Conservation (phyloP, 2,888 invertebrate genomes). For the Antitype chi region DNA sequence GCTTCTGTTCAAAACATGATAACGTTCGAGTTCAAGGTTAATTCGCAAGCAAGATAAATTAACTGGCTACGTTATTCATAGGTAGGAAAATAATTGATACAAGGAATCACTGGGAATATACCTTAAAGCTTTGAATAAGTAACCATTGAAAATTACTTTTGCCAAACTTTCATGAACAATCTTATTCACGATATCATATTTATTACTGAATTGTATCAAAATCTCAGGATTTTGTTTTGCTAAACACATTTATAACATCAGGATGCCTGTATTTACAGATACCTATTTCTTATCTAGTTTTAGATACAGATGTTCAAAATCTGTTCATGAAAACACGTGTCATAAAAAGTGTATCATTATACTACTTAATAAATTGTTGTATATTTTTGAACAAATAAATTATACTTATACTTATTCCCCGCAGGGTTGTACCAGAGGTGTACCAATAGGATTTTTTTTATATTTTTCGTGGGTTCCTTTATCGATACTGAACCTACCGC, state of each 20-base stretch:
- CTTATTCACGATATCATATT: conserved; percentile 20
- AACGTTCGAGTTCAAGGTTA: conserved; percentile 62
- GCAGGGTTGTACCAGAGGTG: background rate
- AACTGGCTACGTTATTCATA: conserved; percentile 30
- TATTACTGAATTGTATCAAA: background rate
- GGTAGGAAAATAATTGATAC: conserved; percentile 20
- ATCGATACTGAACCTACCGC: too few species aligned
- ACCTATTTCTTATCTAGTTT: too few species aligned
- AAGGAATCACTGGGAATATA: conserved; percentile 15
- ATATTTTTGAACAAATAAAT: too few species aligned
- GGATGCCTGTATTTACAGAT: too few species aligned
- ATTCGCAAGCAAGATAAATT: conserved; percentile 49
- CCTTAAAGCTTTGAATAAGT: conserved; percentile 13
- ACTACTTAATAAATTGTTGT: too few species aligned
- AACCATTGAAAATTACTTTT: conserved; percentile 26
- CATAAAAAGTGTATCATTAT: too few species aligned
- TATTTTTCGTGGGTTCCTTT: too few species aligned
- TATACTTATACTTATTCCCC: too few species aligned
- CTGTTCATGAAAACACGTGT: too few species aligned
- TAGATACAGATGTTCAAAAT: too few species aligned
- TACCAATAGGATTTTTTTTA: too few species aligned
- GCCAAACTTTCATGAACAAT: conserved; percentile 11
- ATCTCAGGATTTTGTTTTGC: background rate
- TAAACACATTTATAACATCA: too few species aligned
- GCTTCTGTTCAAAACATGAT: conserved; percentile 53